These are phyloP conservation scores for Nothoprocta perdicaria DNA, from an alignment of 2,113 vertebrate genomes.

Conservation along the genomic window DNA sequence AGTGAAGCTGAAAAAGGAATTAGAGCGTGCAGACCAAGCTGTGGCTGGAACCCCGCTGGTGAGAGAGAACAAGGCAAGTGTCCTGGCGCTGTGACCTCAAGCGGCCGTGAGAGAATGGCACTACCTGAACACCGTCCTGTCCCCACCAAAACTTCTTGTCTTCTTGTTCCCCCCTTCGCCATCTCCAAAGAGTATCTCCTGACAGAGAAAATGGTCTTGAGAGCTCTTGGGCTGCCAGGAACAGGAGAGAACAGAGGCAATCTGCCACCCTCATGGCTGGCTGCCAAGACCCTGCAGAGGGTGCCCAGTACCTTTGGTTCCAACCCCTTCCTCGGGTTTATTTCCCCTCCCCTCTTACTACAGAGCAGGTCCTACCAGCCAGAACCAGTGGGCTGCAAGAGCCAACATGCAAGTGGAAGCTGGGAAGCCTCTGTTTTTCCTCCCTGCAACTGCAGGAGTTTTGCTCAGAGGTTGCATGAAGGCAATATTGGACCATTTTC, in stretches of 20 bases:
- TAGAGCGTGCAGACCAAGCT: conserved; percentile 69
- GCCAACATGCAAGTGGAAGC: background rate
- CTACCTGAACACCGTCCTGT: background rate
- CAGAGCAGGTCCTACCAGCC: background rate
- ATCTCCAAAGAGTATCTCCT: background rate
- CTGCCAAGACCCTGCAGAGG: background rate
- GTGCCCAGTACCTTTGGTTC: background rate
- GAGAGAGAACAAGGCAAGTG: conserved; percentile 75
- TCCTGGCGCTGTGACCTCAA: background rate
- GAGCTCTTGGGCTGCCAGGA: background rate
- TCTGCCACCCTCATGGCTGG: background rate
- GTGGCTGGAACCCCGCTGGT: conserved; percentile 30
- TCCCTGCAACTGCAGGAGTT: background rate
- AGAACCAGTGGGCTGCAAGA: background rate
- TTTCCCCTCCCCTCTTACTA: background rate
- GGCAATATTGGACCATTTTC: background rate
- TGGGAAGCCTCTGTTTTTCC: background rate
- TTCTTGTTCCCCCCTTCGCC: background rate
- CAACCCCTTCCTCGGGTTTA: background rate
- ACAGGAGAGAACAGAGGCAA: background rate
- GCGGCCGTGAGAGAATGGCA: background rate
- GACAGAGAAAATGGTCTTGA: background rate
- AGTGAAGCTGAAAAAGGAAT: conserved; percentile 78
- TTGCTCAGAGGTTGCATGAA: background rate
- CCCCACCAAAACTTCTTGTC: background rate